Base-by-base conservation (phyloP, 2,113 vertebrate species). In the Catharus bicknelli region DNA sequence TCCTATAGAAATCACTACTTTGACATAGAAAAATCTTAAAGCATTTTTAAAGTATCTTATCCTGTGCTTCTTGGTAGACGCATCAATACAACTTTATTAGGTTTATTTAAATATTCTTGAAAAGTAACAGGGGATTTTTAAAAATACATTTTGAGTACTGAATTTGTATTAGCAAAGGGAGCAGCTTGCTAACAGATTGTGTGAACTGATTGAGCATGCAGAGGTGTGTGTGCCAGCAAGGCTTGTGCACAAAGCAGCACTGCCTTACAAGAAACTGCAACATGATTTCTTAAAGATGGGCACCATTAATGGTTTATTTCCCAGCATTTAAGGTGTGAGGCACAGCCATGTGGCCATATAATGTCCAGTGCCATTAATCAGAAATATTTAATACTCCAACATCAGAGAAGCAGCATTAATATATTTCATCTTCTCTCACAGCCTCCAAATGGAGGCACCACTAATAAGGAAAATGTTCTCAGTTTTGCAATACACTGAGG, bases 191-290 rank as follows among this genome's bases (percentile, higher is more conserved):
- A 51, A 23, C 10, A 62, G 40, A 21, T 27, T 27, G 36, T 43
- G 59, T 22, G 16, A 88, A 63, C 0, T 7, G 5, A 47, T 0
- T 45, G 15, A 88, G 54, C 3, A 1, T 1, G 16, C 13, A 17
- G 64, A 75, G 14, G 23, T 3, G 3, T 21, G 19, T 16, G 43
- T 4, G 13, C 36, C 67, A 57, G 42, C 2, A 6, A 26, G 57
- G 38, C 23, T 27, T 53, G 25, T 16, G 69, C 66, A 72, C 29
- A 81, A 80, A 34, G 7, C 53, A 82, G 61, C 27, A 13, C 3
- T 47, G n/a, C 57, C 53, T n/a, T 14, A n/a, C 14, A n/a, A 77
- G 61, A 57, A 78, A 51, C 16, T 25, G 34, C 73, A 86, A 40
- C 6, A 0, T 1, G 8, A 14, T 29, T 81, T 57, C 50, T 68